Percentiles rank a stretch among this genome's conserved stretches.
Evolutionary conservation across 2,888 invertebrate genomes (phyloP).

Genomic region (Xestia sexstrigata): DNA sequence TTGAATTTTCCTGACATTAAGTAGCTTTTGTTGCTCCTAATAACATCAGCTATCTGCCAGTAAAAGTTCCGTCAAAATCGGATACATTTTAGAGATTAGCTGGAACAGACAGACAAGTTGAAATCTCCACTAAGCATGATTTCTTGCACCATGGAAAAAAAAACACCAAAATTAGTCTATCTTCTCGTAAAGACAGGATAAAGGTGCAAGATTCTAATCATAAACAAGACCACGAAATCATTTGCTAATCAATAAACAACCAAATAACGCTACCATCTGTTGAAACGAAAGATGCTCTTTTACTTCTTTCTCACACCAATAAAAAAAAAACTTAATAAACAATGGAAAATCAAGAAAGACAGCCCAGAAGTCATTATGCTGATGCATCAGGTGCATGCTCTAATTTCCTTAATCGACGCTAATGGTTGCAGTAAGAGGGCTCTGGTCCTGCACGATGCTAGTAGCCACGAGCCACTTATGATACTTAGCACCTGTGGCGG

Average conservation of each 20-base stretch:
- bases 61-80: too few relatives aligned
- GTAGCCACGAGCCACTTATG: constrained; percentile 48
- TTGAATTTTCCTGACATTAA: too few relatives aligned
- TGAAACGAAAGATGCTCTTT: too few relatives aligned
- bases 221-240: constrained; percentile 19
- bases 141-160: background rate
- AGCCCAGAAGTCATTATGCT: constrained; percentile 46
- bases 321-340: constrained; percentile 41
- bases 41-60: too few relatives aligned
- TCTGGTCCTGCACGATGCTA: constrained; percentile 44
- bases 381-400: constrained; percentile 52
- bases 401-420: constrained; percentile 64
- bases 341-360: constrained; percentile 56
- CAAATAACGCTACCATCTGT: constrained; percentile 14
- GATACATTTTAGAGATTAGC: too few relatives aligned
- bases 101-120: too few relatives aligned
- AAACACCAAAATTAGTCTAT: background rate
- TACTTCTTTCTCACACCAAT: constrained; percentile 50
- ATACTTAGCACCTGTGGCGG: constrained; percentile 47
- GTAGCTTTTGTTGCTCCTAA: too few relatives aligned
- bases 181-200: background rate
- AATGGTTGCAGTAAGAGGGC: constrained; percentile 54
- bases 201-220: background rate
- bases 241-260: constrained; percentile 22
- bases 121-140: background rate